Conservation (phyloP, 2,113 vertebrate genomes). For the Prinia subflava region DNA sequence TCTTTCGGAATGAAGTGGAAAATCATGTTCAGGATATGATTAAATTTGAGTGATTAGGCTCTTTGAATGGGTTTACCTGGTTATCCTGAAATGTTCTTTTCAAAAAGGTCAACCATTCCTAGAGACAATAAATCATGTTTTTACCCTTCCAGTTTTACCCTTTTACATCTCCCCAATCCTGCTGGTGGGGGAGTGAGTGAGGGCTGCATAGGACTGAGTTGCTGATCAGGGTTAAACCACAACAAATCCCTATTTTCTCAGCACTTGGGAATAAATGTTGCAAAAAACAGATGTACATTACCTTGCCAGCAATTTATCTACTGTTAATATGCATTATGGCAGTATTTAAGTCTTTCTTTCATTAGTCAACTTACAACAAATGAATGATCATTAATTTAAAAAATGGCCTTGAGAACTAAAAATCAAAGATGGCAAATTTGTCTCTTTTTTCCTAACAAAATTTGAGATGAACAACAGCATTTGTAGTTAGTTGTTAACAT, state of each 20-base stretch:
- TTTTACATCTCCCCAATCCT: not conserved
- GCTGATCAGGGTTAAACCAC: not conserved
- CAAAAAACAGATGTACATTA: accelerated
- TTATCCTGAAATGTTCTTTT: not conserved
- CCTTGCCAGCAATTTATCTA: not conserved
- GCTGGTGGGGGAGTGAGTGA: not conserved
- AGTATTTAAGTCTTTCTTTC: not conserved
- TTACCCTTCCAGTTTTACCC: not conserved
- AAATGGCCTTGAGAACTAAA: not conserved
- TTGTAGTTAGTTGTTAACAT: not conserved
- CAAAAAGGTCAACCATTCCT: not conserved
- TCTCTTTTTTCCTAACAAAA: not conserved
- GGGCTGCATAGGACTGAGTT: not conserved
- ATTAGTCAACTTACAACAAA: not conserved
- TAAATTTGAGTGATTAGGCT: not conserved
- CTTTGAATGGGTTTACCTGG: not conserved
- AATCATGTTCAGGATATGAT: not conserved
- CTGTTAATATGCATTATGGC: not conserved
- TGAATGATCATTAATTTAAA: not conserved
- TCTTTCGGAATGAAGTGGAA: not conserved
- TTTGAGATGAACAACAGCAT: not conserved
- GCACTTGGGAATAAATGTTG: not conserved
- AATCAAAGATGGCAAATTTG: not conserved
- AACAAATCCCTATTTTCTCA: not conserved
- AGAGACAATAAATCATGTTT: not conserved